Evolutionary conservation across 2,113 vertebrate genomes (phyloP), one percentile per base, ranked within the genome.

Genomic region (Vireo altiloquus): DNA sequence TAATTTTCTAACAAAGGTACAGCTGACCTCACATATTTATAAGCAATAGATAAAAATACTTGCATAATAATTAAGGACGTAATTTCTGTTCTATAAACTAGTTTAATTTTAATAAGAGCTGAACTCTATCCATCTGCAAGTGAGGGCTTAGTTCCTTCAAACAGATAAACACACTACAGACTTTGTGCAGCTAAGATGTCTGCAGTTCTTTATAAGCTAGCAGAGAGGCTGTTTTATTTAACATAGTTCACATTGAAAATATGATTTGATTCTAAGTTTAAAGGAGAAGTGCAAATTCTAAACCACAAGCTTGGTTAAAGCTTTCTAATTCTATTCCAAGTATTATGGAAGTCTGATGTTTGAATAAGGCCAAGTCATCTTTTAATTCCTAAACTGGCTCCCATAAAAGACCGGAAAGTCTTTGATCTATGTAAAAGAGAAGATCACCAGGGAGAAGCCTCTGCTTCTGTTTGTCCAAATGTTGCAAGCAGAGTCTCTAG

Each of bases 381-480:
- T 96, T 94, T 95, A 93, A 94, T 94, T 94, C 85, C 65, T 96
- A 77, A 89, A 92, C 75, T 93, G 90, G 59, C 64, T 89, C 42
- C 89, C 72, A 94, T 92, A 86, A 95, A 97, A 97, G 74, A 35
- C 76, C 88, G 75, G 57, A 54, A 95, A 77, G 68, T 60, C 96
- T 97, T 96, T 97, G 95, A 95, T 95, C 91, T 95, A 1, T 78
- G 86, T 72, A 86, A 86, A 97, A 95, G 65, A 78, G 74, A 80
- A 82, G 87, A 92, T 95, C 92, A 87, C 90, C 69, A 95, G 93
- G 90, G 92, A 91, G 87, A 97, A 94, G 39, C 22, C n/a, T 82
- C 81, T 87, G 76, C 79, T 96, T 95, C 79, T 94, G 72, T 97
- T 96, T 94, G 94, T 87, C 89, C 93, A 95, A 96, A 96, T 84